phyloP scores from a whole-genome alignment of 2,113 vertebrate genomes.

The Triplophysa siluroides region DNA sequence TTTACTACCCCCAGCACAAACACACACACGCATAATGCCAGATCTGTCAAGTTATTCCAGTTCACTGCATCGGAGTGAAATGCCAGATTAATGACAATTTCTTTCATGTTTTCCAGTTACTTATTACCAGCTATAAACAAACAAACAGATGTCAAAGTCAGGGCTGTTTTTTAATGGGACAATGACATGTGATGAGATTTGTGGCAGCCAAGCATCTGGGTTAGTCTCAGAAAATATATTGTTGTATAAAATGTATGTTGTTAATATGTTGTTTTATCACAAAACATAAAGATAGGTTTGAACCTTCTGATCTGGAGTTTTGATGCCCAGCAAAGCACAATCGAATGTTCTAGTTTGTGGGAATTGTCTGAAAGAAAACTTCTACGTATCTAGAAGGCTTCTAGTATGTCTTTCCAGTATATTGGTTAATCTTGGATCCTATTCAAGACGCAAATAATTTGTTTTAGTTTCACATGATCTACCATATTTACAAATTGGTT shows the following conservation, averaged over 20 bases:
- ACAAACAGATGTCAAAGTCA: background rate
- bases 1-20: constrained; percentile 37
- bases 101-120: constrained; percentile 64
- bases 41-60: constrained; percentile 63
- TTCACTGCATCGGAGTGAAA: constrained; percentile 63
- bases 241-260: too few relatives aligned
- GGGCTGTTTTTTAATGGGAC: background rate
- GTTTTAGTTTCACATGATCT: background rate
- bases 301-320: too few relatives aligned
- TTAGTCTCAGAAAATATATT: background rate
- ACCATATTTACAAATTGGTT: background rate
- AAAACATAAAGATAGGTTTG: too few relatives aligned
- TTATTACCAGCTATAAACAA: constrained; percentile 47
- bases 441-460: background rate
- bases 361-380: background rate
- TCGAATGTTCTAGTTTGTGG: constrained; percentile 10
- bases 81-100: constrained; percentile 72
- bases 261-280: too few relatives aligned
- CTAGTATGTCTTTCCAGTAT: too few relatives aligned
- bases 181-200: constrained; percentile 40
- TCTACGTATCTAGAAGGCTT: too few relatives aligned
- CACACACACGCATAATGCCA: constrained; percentile 60
- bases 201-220: background rate
- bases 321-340: background rate
- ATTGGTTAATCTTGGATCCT: background rate